Evolutionary conservation across 2,888 invertebrate genomes (phyloP).

Genomic region (Catocala fraxini): DNA sequence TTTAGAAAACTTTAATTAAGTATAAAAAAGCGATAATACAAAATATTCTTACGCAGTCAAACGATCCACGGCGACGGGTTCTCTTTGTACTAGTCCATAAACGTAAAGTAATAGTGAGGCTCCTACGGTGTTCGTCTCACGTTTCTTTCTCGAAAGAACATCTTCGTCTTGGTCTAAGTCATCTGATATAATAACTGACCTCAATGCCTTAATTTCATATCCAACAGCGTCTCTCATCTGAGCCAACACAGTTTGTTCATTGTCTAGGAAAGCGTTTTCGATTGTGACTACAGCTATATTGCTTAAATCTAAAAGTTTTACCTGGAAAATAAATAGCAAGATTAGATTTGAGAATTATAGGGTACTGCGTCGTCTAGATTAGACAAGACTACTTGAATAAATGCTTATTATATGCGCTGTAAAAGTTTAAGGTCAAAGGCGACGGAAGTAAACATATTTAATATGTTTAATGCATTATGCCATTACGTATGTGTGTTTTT

Average conservation of each 20-base stretch:
- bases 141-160: conserved; percentile 48
- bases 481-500: conserved; percentile 4
- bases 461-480: not conserved
- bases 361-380: conserved; percentile 42
- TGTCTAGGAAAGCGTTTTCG: conserved; percentile 73
- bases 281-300: conserved; percentile 79
- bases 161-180: conserved; percentile 41
- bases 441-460: conserved; percentile 12
- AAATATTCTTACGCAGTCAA: conserved; percentile 65
- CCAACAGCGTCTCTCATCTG: conserved; percentile 68
- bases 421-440: conserved; percentile 19
- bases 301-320: conserved; percentile 72
- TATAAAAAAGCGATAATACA: not conserved
- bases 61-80: conserved; percentile 67
- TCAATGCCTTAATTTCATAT: conserved; percentile 76
- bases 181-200: conserved; percentile 72
- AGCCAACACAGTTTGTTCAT: conserved; percentile 66
- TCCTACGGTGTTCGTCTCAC: conserved; percentile 51
- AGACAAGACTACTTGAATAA: conserved; percentile 4
- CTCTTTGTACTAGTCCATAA: conserved; percentile 71
- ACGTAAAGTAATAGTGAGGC: conserved; percentile 71
- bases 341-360: conserved; percentile 28
- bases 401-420: conserved; percentile 4
- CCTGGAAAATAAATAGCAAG: conserved; percentile 58
- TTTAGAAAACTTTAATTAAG: not conserved